Base-by-base conservation (phyloP, 2,888 invertebrate species). In the Rhopalosiphum nymphaeae region DNA sequence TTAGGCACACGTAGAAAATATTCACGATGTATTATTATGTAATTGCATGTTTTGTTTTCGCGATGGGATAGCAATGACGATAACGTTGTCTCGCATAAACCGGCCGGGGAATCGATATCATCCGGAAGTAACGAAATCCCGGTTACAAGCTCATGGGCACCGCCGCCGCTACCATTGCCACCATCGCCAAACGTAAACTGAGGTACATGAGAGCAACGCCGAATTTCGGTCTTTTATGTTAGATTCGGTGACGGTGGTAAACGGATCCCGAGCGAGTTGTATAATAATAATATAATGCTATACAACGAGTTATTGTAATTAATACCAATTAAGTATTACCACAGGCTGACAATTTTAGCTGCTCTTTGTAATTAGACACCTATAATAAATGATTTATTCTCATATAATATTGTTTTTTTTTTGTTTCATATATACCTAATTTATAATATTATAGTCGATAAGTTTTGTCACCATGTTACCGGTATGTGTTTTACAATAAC, bases 51-150 rank as follows among this genome's bases (percentile, higher is more conserved):
- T 88, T 36, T 49, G 87, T 49, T 46, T 49, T n/a, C 57, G 36
- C 89, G 29, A 57, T 25, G 57, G 44, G 29, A 36, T 53, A 78
- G 16, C 16, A 13, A 57, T 61, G 78, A 86, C n/a, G n/a, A 92
- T 86, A 61, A 86, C n/a, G 16, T 36, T 42, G 9, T 92, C 61
- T 46, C 26, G 61, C 16, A 29, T 36, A 92, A 13, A 56, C 67
- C 53, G 78, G 21, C 67, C 29, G 78, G 53, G 42, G 56, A 92
- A 92, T 92, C 88, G 36, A 88, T 92, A 92, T 67, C 29, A 53
- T 29, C 88, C 53, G 92, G 78, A 92, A 92, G 53, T 89, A 78
- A 89, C 87, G 29, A 42, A 92, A 92, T 92, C n/a, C 88, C 67
- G 21, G 86, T 67, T 42, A 88, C 61, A 67, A 88, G 42, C 25